Conservation (phyloP, 1,140 invertebrate genomes). For the Formica exsecta region DNA sequence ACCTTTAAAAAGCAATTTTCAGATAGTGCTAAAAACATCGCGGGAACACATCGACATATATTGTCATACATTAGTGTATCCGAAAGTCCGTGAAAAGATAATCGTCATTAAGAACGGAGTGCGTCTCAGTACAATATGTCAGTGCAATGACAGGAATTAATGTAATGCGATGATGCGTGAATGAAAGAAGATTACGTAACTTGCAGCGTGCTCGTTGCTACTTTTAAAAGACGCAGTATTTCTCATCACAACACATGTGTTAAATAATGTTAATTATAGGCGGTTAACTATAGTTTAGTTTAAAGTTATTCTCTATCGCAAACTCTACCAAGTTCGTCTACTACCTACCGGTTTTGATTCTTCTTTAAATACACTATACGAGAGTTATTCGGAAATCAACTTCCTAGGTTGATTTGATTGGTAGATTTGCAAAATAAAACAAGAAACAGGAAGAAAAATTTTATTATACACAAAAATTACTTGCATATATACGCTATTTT, state of each 20-base stretch:
- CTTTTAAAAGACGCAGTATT: constrained; percentile 66
- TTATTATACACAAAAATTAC: too few relatives aligned
- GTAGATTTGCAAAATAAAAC: too few relatives aligned
- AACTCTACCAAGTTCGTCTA: not conserved
- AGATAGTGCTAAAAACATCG: not conserved
- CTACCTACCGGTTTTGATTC: not conserved
- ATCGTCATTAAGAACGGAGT: not conserved
- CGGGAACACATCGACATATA: not conserved
- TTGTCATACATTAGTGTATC: not conserved
- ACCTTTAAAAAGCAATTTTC: not conserved
- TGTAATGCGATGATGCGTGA: not conserved
- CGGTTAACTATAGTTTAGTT: constrained; percentile 20
- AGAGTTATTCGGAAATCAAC: too few relatives aligned
- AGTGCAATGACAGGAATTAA: constrained; percentile 1
- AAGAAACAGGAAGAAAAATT: too few relatives aligned
- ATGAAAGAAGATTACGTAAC: not conserved
- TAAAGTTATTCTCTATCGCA: not conserved
- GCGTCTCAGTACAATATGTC: constrained; percentile 2
- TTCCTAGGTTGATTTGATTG: too few relatives aligned
- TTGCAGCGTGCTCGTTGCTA: constrained; percentile 19
- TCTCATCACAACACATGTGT: constrained; percentile 65
- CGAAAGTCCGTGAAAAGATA: constrained; percentile 6
- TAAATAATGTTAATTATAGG: constrained; percentile 79
- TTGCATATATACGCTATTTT: too few relatives aligned
- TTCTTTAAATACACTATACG: not conserved